phyloP scores from a whole-genome alignment of 2,797 vertebrate species.

The Tapirus indicus region DNA sequence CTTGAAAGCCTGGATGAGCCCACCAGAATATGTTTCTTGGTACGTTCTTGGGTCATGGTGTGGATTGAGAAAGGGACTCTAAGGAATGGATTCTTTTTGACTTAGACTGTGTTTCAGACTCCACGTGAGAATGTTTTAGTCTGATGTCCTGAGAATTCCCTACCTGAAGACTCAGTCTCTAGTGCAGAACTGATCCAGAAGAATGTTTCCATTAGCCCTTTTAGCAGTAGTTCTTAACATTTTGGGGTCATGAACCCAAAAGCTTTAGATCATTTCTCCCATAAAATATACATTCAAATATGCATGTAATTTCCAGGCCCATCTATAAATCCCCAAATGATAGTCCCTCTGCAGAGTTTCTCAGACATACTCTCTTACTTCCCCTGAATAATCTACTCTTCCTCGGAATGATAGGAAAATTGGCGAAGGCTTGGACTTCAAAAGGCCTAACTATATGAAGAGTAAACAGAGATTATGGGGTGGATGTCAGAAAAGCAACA shows the following conservation, averaged over 20 bases:
- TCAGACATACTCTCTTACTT: neutral
- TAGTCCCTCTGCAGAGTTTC: neutral
- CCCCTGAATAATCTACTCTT: neutral
- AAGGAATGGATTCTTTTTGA: neutral
- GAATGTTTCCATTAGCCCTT: neutral
- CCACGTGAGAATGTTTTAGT: neutral
- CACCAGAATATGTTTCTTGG: constrained; percentile 98
- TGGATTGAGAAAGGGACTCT: neutral
- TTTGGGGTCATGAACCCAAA: neutral
- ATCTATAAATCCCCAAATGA: neutral
- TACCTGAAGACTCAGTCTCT: neutral
- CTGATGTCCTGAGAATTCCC: neutral
- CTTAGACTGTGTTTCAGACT: neutral
- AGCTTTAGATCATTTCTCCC: neutral
- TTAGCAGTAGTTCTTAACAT: neutral
- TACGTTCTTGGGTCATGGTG: constrained; percentile 77
- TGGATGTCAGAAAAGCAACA: neutral
- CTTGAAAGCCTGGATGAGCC: constrained; percentile 97
- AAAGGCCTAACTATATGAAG: neutral
- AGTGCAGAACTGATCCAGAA: neutral
- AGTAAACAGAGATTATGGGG: neutral
- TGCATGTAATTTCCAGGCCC: neutral
- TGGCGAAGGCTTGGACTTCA: neutral
- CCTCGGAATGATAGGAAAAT: neutral
- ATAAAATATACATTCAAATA: neutral